Conservation (phyloP, 2,113 vertebrate species). For the Toxotes jaculatrix region DNA sequence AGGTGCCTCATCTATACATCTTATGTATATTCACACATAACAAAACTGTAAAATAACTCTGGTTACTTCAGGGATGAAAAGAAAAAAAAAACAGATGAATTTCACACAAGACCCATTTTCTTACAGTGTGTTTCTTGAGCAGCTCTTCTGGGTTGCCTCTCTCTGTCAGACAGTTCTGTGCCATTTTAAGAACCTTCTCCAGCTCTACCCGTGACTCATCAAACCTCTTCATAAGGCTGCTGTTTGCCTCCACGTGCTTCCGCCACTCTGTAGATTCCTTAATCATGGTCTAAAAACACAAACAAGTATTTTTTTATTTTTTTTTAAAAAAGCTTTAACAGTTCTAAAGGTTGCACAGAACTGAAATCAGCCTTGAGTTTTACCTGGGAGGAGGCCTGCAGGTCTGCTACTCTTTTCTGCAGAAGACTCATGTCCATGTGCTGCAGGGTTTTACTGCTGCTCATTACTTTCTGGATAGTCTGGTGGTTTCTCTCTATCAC, state of each 20-base stretch:
- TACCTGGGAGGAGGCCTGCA: slow-evolving; percentile 92
- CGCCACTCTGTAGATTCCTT: slow-evolving; percentile 95
- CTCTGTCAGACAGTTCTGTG: slow-evolving; percentile 90
- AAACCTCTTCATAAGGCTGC: slow-evolving; percentile 95
- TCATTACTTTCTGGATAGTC: slow-evolving; percentile 87
- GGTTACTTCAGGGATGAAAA: background rate
- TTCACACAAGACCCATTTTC: slow-evolving; percentile 49
- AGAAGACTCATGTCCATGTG: slow-evolving; percentile 90
- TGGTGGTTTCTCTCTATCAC: slow-evolving; percentile 93
- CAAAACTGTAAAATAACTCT: background rate
- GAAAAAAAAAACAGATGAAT: background rate
- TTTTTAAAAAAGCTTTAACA: background rate
- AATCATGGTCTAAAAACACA: slow-evolving; percentile 87
- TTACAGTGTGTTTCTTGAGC: slow-evolving; percentile 93
- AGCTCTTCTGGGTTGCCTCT: slow-evolving; percentile 93
- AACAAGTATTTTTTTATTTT: background rate
- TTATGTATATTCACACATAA: background rate
- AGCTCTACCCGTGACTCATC: slow-evolving; percentile 95
- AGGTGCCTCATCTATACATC: too few species aligned
- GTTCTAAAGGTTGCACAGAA: background rate
- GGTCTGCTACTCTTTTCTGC: slow-evolving; percentile 90
- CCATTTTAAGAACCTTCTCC: slow-evolving; percentile 92
- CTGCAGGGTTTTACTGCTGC: slow-evolving; percentile 85
- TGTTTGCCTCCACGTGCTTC: slow-evolving; percentile 93
- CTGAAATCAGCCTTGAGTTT: background rate